phyloP scores from a whole-genome alignment of 2,113 vertebrate genomes.

The Murina feae region DNA sequence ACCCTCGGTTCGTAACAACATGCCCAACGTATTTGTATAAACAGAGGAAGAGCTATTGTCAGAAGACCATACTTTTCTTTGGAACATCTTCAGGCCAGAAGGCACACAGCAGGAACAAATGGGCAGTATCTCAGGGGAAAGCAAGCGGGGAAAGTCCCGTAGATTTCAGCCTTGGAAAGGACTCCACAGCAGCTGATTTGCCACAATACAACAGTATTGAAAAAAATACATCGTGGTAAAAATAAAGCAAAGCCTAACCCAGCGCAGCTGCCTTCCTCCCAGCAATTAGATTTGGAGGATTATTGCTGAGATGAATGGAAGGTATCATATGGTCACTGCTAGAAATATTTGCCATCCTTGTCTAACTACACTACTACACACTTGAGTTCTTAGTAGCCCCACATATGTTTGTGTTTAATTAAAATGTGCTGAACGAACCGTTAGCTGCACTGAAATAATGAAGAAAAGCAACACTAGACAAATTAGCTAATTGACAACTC shows the following conservation, averaged over 20 bases:
- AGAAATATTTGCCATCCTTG: slow-evolving; percentile 57
- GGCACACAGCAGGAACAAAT: not conserved
- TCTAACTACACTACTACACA: slow-evolving; percentile 52
- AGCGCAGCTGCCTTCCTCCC: slow-evolving; percentile 58
- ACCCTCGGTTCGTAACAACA: not conserved
- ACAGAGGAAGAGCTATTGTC: not conserved
- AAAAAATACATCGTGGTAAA: slow-evolving; percentile 49
- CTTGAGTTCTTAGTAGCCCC: slow-evolving; percentile 46
- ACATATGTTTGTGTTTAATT: slow-evolving; percentile 73
- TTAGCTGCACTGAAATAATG: slow-evolving; percentile 71
- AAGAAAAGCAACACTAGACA: slow-evolving; percentile 74
- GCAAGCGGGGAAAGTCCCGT: not conserved
- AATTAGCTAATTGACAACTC: slow-evolving; percentile 77
- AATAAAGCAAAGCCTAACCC: slow-evolving; percentile 58
- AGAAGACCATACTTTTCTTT: not conserved
- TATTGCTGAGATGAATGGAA: slow-evolving; percentile 64
- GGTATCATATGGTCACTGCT: slow-evolving; percentile 60
- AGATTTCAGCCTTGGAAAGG: slow-evolving; percentile 10
- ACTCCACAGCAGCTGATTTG: slow-evolving; percentile 25
- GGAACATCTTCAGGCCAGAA: not conserved
- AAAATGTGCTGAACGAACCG: slow-evolving; percentile 75
- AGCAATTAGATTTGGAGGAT: slow-evolving; percentile 69
- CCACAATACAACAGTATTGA: not conserved
- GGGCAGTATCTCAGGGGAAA: not conserved
- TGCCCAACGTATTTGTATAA: not conserved